Evolutionary conservation across 2,888 invertebrate genomes (phyloP), one percentile per base, ranked within the genome.

Genomic region (Spicauda simplicius): DNA sequence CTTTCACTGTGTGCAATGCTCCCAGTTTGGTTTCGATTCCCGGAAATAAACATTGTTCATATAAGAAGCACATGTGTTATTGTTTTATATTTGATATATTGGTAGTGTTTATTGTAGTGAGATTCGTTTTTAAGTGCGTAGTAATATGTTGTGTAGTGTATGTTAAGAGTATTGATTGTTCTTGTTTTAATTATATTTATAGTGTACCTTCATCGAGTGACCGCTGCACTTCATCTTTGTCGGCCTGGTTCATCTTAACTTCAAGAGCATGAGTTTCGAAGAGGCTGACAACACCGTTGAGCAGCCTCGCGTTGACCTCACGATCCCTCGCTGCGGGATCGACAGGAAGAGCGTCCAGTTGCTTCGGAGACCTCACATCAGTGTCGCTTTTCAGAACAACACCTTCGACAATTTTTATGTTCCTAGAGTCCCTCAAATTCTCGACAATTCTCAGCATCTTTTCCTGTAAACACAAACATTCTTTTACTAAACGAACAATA

Each of bases 121-220:
- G 7, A 33, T 1, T 3, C 3, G 33, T 33, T 33, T 33, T 33
- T 11, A 1, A 37, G 1, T 37, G 37, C 8, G 8, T 37, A 0
- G 4, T 12, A 12, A 12, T 37, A 12, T 37, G 1, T 11, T 37
- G 2, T 12, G 12, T 12, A 37, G 11, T 37, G 12, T 37, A 8
- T 0, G 12, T 37, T 37, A 37, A 37, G 10, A 33, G 1, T 33
- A 41, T 41, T 12, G 2, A 45, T 4, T 45, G 1, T 41, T 1
- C 3, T 14, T 41, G 45, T 37, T 12, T 12, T n/a, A 45, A n/a
- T n/a, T n/a, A 45, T 14, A 45, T n/a, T 10, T 50, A 16, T 50
- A 37, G 72, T 73, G 90, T 94, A 97, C 97, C 97, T 96, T 97
- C 97, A 80, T 97, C 97, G 59, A 97, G 91, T n/a, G 97, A 96